Evolutionary conservation across 2,113 vertebrate species (phyloP).

Genomic region (Thalassoma bifasciatum): DNA sequence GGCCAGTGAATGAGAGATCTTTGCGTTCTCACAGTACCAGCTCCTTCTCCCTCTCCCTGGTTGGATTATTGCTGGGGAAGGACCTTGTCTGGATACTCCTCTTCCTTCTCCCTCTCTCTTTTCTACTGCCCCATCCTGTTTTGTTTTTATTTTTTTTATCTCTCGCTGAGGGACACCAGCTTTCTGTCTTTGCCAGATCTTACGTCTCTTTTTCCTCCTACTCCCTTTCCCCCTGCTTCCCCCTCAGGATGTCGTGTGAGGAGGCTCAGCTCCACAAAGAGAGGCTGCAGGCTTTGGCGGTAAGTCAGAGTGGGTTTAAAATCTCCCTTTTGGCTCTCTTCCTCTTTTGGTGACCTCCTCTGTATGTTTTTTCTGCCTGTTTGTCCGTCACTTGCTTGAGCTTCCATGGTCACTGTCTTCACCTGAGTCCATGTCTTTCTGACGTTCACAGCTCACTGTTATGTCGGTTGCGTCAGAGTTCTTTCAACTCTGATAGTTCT

Average conservation of each 20-base stretch:
- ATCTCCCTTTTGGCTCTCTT: conserved; percentile 74
- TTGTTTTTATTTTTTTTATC: conserved; percentile 23
- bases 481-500: conserved; percentile 2
- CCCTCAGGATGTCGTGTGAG: conserved; percentile 97
- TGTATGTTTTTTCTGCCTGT: conserved; percentile 31
- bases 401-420: not conserved
- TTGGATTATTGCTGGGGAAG: conserved; percentile 78
- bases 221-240: conserved; percentile 81
- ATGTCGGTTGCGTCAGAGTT: conserved; percentile 21
- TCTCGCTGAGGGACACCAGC: conserved; percentile 45
- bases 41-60: conserved; percentile 70
- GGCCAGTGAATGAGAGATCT: conserved; percentile 87
- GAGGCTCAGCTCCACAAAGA: conserved; percentile 97
- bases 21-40: conserved; percentile 75
- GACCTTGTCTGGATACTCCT: conserved; percentile 61
- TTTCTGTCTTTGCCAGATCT: conserved; percentile 52
- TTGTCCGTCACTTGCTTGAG: conserved; percentile 3
- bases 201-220: conserved; percentile 68
- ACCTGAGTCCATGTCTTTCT: conserved; percentile 16
- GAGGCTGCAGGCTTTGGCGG: conserved; percentile 97
- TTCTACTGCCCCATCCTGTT: conserved; percentile 33
- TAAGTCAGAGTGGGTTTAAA: conserved; percentile 86
- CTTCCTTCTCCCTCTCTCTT: conserved; percentile 42
- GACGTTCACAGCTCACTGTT: conserved; percentile 13
- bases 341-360: conserved; percentile 25